Percentiles rank a stretch among this genome's conserved stretches.
phyloP scores from a whole-genome alignment of 2,797 vertebrate species.

The Karalla daura region DNA sequence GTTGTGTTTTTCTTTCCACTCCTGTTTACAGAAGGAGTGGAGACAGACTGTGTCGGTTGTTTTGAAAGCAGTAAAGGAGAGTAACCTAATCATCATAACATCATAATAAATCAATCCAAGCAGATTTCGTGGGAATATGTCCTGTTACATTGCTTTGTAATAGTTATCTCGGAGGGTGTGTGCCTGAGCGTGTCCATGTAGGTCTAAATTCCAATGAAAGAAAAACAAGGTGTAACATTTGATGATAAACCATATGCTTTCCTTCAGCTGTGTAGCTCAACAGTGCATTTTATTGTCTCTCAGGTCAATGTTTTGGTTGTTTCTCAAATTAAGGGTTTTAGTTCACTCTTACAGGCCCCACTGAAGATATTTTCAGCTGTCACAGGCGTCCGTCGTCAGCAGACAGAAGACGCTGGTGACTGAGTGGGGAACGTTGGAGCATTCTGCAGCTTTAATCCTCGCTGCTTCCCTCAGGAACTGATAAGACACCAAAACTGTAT shows the following conservation, averaged over 20 bases:
- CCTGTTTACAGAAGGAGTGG: conserved; percentile 43
- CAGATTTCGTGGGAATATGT: conserved; percentile 2
- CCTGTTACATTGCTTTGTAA: too few relatives aligned
- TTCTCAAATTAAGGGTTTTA: too few relatives aligned
- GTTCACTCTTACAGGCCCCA: too few relatives aligned
- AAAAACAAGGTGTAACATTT: too few relatives aligned
- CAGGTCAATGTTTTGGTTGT: neutral
- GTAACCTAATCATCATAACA: conserved; percentile 15
- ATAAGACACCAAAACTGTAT: neutral
- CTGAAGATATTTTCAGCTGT: too few relatives aligned
- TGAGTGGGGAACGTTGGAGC: neutral
- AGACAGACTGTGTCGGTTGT: conserved; percentile 14
- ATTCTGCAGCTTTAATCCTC: neutral
- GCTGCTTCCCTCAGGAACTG: neutral
- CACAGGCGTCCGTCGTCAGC: too few relatives aligned
- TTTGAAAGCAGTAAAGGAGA: conserved; percentile 31
- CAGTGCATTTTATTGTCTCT: neutral
- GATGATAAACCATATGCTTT: neutral
- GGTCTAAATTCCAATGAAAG: too few relatives aligned
- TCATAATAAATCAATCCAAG: too few relatives aligned
- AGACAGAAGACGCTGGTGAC: neutral
- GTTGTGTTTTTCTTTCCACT: conserved; percentile 54
- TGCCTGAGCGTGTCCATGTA: too few relatives aligned
- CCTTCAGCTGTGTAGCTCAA: neutral
- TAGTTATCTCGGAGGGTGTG: too few relatives aligned